These are phyloP conservation scores for Mythimna albipuncta DNA, from an alignment of 2,888 invertebrate genomes.

Conservation along the genomic window DNA sequence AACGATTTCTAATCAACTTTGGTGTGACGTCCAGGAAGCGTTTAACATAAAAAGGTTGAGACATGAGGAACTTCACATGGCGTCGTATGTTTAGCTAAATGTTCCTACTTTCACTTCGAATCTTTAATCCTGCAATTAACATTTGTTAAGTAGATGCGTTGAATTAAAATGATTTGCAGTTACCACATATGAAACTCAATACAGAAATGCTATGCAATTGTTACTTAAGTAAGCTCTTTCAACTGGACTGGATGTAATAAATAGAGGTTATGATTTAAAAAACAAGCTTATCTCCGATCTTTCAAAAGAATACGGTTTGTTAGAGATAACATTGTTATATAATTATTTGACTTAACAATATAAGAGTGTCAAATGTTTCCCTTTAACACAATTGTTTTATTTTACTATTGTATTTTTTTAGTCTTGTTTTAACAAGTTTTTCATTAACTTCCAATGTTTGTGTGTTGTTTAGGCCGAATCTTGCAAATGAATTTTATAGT, in stretches of 20 bases:
- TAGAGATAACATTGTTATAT: constrained; percentile 3
- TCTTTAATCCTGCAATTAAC: constrained; percentile 47
- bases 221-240: no score
- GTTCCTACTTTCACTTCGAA: constrained; percentile 59
- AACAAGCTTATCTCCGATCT: background rate
- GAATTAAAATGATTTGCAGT: constrained; percentile 19
- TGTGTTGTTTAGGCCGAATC: no score
- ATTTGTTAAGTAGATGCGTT: constrained; percentile 8
- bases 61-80: constrained; percentile 49
- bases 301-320: background rate
- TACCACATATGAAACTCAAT: background rate
- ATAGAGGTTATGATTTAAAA: background rate
- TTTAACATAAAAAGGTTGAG: constrained; percentile 41
- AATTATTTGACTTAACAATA: constrained; percentile 18
- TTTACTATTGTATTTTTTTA: background rate
- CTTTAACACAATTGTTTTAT: constrained; percentile 24
- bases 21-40: constrained; percentile 50
- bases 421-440: no score
- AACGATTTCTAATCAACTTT: constrained; percentile 58
- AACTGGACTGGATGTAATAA: background rate
- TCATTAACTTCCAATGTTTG: no score
- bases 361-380: constrained; percentile 17
- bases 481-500: no score
- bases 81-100: constrained; percentile 22
- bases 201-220: background rate